Evolutionary conservation across 1,140 invertebrate genomes (phyloP), one percentile per base, ranked within the genome.

Genomic region (Aphis gossypii): DNA sequence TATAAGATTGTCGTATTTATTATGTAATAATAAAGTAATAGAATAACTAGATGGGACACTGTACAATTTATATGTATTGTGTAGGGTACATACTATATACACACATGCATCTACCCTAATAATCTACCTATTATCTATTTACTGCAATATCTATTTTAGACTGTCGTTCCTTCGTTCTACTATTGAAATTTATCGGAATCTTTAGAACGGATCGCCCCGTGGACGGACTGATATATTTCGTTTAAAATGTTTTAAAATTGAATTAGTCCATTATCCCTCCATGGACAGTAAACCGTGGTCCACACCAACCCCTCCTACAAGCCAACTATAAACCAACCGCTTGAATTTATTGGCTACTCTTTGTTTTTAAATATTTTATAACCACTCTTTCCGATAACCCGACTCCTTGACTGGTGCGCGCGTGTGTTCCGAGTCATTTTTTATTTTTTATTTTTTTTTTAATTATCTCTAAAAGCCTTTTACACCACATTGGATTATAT

Each of bases 321-420:
- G 21, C 7, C 41, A 0, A 14, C 48, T 51, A 11, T 54, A 35
- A 23, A 68, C 89, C 44, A 44, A 68, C 21, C 54, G 11, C 14
- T 21, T 1, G 51, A 92, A 92, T 92, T 92, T 92, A 92, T 92
- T 7, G 91, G 83, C 91, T 38, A 41, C 92, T 86, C 82, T 93
- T 93, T 41, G 76, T 54, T 83, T 93, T 84, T 93, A 84, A 93
- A 93, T 93, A 93, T 93, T 93, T 93, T 93, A 93, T 48, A 23
- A 84, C 82, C 82, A 56, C 90, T 90, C 30, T 93, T 93, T 83
- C 82, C 35, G 44, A 92, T 83, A 82, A 51, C 82, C 38, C 30
- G 9, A 38, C 44, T 82, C 18, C 46, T 60, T 5, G 56, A 8
- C 11, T 2, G 30, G 14, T 1, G 38, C 35, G 6, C 9, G 4